A percentile compares a stretch with the other conserved stretches of the same genome.
Evolutionary conservation across 2,888 invertebrate species (phyloP).

Genomic region (Zeuzera pyrina): DNA sequence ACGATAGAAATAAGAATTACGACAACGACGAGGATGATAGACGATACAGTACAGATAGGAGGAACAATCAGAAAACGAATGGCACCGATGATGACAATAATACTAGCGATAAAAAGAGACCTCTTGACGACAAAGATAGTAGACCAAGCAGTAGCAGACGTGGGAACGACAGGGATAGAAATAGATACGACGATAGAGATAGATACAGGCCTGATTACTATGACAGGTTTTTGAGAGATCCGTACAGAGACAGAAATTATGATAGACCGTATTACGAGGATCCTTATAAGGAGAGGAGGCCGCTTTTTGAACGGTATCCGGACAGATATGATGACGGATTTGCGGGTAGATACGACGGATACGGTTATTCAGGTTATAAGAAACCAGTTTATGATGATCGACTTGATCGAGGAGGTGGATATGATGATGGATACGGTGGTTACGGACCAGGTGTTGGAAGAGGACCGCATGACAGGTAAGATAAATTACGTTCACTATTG

Average conservation of each 20-base stretch:
- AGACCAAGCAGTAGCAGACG: slow-evolving; percentile 28
- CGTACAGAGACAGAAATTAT: slow-evolving; percentile 43
- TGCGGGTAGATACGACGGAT: slow-evolving; percentile 30
- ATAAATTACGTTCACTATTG: no score
- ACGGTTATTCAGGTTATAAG: slow-evolving; percentile 31
- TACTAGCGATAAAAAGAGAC: slow-evolving; percentile 28
- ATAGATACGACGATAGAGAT: slow-evolving; percentile 48
- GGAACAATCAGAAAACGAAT: slow-evolving; percentile 34
- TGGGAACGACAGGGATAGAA: slow-evolving; percentile 39
- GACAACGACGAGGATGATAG: slow-evolving; percentile 30
- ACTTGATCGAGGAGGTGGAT: slow-evolving; percentile 30
- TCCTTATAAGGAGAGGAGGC: slow-evolving; percentile 40
- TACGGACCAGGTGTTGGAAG: slow-evolving; percentile 42
- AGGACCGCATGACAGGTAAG: slow-evolving; percentile 67
- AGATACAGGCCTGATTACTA: slow-evolving; percentile 59
- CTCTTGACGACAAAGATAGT: slow-evolving; percentile 35
- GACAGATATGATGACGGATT: slow-evolving; percentile 29
- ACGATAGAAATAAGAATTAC: slow-evolving; percentile 35
- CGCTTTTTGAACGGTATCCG: slow-evolving; percentile 40
- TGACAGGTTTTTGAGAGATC: slow-evolving; percentile 53
- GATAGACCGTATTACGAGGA: slow-evolving; percentile 38
- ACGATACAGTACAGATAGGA: slow-evolving; percentile 26
- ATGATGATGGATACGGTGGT: slow-evolving; percentile 49
- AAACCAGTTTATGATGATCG: slow-evolving; percentile 37
- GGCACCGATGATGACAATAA: slow-evolving; percentile 45